Evolutionary conservation across 1,140 invertebrate species (phyloP).

Genomic region (Drosophila parabipectinata): DNA sequence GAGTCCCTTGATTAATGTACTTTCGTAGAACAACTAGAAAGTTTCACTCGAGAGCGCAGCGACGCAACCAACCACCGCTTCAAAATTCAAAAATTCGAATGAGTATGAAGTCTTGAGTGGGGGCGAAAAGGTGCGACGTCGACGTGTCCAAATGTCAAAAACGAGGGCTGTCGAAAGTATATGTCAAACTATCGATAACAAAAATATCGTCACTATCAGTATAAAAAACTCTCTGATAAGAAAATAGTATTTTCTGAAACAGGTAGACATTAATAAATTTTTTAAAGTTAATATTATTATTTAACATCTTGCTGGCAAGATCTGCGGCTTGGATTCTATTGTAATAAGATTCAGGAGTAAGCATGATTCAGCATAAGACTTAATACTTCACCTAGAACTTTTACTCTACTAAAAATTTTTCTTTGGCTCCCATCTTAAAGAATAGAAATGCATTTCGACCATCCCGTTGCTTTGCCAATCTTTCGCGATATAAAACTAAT

Average conservation of each 20-base stretch:
- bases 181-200: too few species aligned
- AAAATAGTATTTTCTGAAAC: too few species aligned
- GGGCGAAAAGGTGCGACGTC: neutral
- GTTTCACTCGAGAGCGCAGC: constrained; percentile 34
- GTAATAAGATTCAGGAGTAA: too few species aligned
- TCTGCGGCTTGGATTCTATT: too few species aligned
- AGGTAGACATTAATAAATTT: too few species aligned
- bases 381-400: neutral
- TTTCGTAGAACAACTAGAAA: constrained; percentile 73
- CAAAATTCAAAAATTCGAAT: constrained; percentile 60
- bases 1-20: constrained; percentile 38
- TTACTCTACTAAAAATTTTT: neutral
- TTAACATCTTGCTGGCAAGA: too few species aligned
- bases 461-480: too few species aligned
- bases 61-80: constrained; percentile 41
- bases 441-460: neutral
- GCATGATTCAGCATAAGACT: too few species aligned
- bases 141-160: constrained; percentile 36
- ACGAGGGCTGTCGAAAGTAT: neutral
- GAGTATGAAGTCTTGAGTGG: constrained; percentile 18
- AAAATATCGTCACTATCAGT: too few species aligned
- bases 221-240: too few species aligned
- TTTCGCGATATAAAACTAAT: too few species aligned
- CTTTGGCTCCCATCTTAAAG: neutral
- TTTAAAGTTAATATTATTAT: too few species aligned